Percentiles rank a stretch among this genome's conserved stretches.
These are phyloP conservation scores for Telmatochromis brichardi DNA, from an alignment of 2,113 vertebrate species.

Conservation along the genomic window DNA sequence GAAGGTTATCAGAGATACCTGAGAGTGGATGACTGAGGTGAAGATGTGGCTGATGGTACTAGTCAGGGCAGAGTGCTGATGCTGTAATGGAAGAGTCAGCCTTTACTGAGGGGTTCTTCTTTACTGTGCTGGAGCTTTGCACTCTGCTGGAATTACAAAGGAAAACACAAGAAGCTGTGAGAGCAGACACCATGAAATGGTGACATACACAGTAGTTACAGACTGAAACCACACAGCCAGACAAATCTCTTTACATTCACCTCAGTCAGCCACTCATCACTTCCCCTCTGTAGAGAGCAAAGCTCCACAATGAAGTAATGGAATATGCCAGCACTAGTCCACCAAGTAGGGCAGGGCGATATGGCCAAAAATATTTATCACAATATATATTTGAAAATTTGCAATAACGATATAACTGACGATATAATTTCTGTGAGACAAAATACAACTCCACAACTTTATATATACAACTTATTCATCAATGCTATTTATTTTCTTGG, in stretches of 20 bases:
- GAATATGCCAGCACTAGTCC: background rate
- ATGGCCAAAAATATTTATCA: rapidly evolving
- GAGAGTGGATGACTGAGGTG: conserved; percentile 72
- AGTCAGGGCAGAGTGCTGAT: conserved; percentile 65
- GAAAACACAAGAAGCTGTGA: background rate
- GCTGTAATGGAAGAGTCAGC: conserved; percentile 76
- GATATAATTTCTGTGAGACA: too few relatives aligned
- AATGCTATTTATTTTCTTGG: too few relatives aligned
- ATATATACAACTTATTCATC: too few relatives aligned
- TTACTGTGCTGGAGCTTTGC: conserved; percentile 84
- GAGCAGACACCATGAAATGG: background rate
- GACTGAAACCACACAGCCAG: background rate
- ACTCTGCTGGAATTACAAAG: conserved; percentile 70
- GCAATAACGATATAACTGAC: background rate
- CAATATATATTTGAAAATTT: rapidly evolving
- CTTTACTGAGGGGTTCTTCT: conserved; percentile 76
- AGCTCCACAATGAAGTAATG: background rate
- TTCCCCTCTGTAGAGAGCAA: background rate
- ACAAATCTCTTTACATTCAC: background rate
- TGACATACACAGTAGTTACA: background rate
- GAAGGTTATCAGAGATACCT: conserved; percentile 56
- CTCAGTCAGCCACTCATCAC: background rate
- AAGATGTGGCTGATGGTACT: conserved; percentile 75
- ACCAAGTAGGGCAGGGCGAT: background rate
- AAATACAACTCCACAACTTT: too few relatives aligned